Conservation (phyloP, 2,888 invertebrate genomes). For the Stramonita haemastoma region DNA sequence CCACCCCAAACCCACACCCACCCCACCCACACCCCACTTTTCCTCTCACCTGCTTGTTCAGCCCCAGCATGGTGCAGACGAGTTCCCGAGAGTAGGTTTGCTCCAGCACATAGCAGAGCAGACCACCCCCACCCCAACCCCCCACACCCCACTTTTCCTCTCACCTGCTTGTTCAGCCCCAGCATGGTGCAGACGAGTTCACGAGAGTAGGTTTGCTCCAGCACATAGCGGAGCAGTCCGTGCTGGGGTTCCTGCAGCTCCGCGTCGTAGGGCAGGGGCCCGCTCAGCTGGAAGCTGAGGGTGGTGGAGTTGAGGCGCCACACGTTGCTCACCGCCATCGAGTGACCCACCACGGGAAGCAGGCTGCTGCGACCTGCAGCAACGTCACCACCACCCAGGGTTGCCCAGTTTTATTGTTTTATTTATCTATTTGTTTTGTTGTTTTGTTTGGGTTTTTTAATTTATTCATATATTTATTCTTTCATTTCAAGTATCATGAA, state of each 20-base stretch:
- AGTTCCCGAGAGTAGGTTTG: slow-evolving; percentile 97
- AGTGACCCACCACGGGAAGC: slow-evolving; percentile 94
- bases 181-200: slow-evolving; percentile 98
- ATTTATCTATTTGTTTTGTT: too few species aligned
- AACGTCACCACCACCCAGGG: too few species aligned
- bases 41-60: slow-evolving; percentile 88
- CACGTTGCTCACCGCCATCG: slow-evolving; percentile 88
- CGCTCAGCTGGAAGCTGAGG: slow-evolving; percentile 84
- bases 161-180: slow-evolving; percentile 92
- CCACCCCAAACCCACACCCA: slow-evolving; percentile 77
- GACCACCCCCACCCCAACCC: slow-evolving; percentile 82
- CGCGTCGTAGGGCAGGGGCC: slow-evolving; percentile 89
- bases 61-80: slow-evolving; percentile 95
- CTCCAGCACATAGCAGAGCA: slow-evolving; percentile 92
- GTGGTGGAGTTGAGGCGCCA: slow-evolving; percentile 94
- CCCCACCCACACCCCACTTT: not conserved
- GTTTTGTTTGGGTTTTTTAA: too few species aligned
- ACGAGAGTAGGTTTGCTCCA: slow-evolving; percentile 95
- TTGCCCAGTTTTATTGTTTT: too few species aligned
- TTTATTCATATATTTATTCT: too few species aligned
- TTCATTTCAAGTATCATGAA: too few species aligned
- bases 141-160: not conserved
- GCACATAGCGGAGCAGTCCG: slow-evolving; percentile 89
- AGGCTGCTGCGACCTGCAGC: slow-evolving; percentile 85
- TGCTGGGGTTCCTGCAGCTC: slow-evolving; percentile 93